Percentiles rank a stretch among this genome's conserved stretches.
These are phyloP conservation scores for Choloepus hoffmanni DNA, from an alignment of 2,113 vertebrate genomes.

Conservation along the genomic window DNA sequence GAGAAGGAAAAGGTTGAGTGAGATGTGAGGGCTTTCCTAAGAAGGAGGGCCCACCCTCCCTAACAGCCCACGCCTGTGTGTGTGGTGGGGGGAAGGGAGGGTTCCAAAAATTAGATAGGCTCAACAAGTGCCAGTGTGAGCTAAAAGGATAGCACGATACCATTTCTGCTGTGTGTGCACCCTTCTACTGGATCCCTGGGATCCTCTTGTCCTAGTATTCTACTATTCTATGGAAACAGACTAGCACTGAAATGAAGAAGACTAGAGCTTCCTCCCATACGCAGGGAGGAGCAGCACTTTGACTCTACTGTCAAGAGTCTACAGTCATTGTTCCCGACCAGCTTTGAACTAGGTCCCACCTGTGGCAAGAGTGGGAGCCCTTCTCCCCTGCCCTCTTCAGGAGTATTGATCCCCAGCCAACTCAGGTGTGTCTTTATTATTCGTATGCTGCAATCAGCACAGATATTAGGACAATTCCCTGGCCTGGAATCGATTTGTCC, in stretches of 20 bases:
- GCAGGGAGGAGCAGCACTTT: not conserved
- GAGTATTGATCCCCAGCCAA: slow-evolving; percentile 72
- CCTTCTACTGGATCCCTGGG: not conserved
- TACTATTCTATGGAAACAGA: not conserved
- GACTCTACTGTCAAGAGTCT: not conserved
- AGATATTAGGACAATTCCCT: slow-evolving; percentile 70
- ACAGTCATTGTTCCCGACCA: not conserved
- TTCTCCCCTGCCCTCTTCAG: slow-evolving; percentile 58
- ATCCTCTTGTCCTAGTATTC: not conserved
- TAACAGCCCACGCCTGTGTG: not conserved
- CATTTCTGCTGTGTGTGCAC: not conserved
- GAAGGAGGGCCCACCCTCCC: not conserved
- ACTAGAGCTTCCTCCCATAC: not conserved
- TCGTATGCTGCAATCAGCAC: slow-evolving; percentile 60
- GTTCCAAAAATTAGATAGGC: not conserved
- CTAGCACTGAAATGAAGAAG: not conserved
- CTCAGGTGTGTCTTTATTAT: slow-evolving; percentile 79
- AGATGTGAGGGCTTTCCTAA: not conserved
- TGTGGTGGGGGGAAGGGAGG: accelerated
- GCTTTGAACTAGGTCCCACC: not conserved
- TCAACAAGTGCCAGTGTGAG: not conserved
- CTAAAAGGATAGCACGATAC: not conserved
- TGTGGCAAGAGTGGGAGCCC: not conserved
- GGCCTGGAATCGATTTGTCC: slow-evolving; percentile 68
- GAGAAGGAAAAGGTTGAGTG: not conserved